Evolutionary conservation across 2,113 vertebrate species (phyloP).

Genomic region (Anoura caudifer): DNA sequence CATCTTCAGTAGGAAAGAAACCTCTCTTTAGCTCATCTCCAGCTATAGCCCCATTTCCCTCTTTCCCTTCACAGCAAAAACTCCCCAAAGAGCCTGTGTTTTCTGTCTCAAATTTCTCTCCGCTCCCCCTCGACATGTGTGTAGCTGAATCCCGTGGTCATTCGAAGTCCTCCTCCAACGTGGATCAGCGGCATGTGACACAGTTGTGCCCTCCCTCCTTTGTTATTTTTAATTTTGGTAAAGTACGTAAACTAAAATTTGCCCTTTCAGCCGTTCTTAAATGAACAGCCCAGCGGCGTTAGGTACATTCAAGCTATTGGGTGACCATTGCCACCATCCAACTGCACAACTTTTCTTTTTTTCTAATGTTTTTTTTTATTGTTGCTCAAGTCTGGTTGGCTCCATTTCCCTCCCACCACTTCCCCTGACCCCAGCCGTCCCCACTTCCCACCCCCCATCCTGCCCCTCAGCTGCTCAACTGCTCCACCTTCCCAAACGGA

Average conservation of each 20-base stretch:
- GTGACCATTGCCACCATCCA: no score
- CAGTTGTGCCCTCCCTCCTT: background rate
- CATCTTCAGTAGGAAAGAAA: background rate
- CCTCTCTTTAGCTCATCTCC: background rate
- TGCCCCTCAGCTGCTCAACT: background rate
- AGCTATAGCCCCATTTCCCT: background rate
- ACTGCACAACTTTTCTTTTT: background rate
- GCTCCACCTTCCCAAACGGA: background rate
- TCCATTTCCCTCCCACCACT: no score
- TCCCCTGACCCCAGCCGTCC: no score
- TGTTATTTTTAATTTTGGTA: background rate
- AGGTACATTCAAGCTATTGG: background rate
- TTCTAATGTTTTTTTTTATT: no score
- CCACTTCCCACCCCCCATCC: no score
- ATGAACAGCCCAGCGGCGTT: background rate
- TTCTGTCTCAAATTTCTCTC: background rate
- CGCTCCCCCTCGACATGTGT: background rate
- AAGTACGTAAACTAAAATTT: background rate
- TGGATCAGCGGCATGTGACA: background rate
- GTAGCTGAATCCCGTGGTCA: background rate
- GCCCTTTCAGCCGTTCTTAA: background rate
- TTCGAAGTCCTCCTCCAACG: background rate
- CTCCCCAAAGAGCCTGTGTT: background rate
- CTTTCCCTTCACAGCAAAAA: background rate
- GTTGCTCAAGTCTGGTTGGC: no score